These are phyloP conservation scores for Phthorimaea operculella DNA, from an alignment of 1,140 invertebrate species.

Conservation along the genomic window DNA sequence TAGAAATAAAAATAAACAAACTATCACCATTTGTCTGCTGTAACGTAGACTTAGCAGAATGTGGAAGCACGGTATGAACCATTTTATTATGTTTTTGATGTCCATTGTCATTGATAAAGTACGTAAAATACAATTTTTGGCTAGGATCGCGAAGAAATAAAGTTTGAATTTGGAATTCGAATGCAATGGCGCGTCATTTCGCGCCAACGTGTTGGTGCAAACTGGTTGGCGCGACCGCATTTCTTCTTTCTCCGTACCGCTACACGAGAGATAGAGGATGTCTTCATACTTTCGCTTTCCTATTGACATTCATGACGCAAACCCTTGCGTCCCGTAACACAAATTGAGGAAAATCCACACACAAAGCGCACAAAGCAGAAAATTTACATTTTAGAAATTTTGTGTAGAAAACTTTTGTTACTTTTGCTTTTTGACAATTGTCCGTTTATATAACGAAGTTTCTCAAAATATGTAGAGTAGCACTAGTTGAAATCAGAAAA, in stretches of 20 bases:
- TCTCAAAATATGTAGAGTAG: no score
- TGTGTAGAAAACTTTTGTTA: background rate
- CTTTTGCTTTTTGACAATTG: no score
- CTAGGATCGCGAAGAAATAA: background rate
- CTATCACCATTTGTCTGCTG: constrained; percentile 26
- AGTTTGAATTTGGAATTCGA: constrained; percentile 10
- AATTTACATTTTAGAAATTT: constrained; percentile 14
- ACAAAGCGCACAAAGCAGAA: background rate
- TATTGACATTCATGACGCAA: constrained; percentile 1
- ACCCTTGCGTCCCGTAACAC: background rate
- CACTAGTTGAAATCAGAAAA: no score
- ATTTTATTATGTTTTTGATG: constrained; percentile 59
- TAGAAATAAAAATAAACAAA: constrained; percentile 55
- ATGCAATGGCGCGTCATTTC: constrained; percentile 34
- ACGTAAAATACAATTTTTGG: background rate
- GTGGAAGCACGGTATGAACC: constrained; percentile 61
- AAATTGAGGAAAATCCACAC: background rate
- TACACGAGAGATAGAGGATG: background rate
- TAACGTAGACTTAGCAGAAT: constrained; percentile 27
- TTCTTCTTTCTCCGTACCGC: constrained; percentile 51
- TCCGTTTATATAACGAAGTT: no score
- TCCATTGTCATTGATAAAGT: constrained; percentile 37
- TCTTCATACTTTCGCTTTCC: background rate
- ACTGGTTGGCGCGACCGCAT: constrained; percentile 36
- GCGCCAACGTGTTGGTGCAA: constrained; percentile 24